phyloP scores from a whole-genome alignment of 2,797 vertebrate species.

The Mus spretus region DNA sequence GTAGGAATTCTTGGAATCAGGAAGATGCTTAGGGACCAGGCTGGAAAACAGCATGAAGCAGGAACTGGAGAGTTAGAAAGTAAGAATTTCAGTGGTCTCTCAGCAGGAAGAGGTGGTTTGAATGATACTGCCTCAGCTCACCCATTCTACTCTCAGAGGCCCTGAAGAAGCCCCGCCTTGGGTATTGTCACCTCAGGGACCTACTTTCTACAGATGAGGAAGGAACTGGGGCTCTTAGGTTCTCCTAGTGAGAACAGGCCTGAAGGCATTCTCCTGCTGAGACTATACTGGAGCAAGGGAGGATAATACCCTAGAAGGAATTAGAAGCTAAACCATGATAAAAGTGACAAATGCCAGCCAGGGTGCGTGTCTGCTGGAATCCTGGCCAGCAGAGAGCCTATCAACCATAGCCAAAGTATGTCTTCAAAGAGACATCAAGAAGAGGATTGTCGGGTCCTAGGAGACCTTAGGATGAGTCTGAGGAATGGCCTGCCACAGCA shows the following conservation, averaged over 20 bases:
- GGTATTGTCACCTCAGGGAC: slow-evolving; percentile 8
- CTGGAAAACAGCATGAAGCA: neutral
- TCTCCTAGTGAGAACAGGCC: neutral
- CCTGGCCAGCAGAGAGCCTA: neutral
- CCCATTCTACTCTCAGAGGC: neutral
- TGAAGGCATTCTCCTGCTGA: neutral
- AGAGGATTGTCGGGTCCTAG: neutral
- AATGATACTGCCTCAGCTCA: neutral
- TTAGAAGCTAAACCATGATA: neutral
- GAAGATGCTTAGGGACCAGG: neutral
- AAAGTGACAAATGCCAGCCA: neutral
- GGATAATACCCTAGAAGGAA: neutral
- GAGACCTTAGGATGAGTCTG: neutral
- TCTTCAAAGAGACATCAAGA: neutral
- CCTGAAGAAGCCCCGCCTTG: neutral
- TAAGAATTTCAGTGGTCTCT: neutral
- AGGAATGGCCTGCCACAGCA: neutral
- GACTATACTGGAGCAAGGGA: neutral
- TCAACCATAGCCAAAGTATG: neutral
- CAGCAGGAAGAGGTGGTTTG: neutral
- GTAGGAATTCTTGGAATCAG: slow-evolving; percentile 18
- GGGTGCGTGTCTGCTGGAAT: neutral
- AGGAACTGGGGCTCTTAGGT: neutral
- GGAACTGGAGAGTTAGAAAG: neutral
- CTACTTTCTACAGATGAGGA: neutral